These are phyloP conservation scores for Scarus forsteni DNA, from an alignment of 2,797 vertebrate genomes.

Conservation along the genomic window DNA sequence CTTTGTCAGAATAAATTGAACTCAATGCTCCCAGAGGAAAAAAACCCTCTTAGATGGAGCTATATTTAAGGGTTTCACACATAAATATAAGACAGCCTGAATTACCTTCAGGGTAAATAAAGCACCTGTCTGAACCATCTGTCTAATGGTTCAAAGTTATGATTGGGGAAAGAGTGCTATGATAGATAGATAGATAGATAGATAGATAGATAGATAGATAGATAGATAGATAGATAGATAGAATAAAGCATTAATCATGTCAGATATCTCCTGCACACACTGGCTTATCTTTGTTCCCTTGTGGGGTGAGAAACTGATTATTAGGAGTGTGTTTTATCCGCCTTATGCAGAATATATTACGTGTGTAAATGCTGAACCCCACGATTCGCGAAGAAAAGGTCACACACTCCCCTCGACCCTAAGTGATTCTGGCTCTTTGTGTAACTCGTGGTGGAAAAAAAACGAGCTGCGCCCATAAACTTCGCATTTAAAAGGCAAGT, in stretches of 20 bases:
- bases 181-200: conserved; percentile 36
- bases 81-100: no score
- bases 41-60: background rate
- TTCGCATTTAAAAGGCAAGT: conserved; percentile 91
- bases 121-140: background rate
- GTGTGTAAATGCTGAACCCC: conserved; percentile 90
- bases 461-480: conserved; percentile 87
- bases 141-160: background rate
- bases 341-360: conserved; percentile 88
- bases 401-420: conserved; percentile 90
- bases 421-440: conserved; percentile 87
- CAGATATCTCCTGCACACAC: conserved; percentile 64
- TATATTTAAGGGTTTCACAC: no score
- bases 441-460: conserved; percentile 80
- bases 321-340: conserved; percentile 82
- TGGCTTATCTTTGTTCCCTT: conserved; percentile 78
- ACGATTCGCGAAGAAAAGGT: conserved; percentile 86
- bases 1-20: conserved; percentile 11
- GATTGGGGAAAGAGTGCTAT: conserved; percentile 1
- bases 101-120: no score
- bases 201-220: conserved; percentile 38
- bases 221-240: conserved; percentile 23
- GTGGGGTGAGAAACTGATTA: conserved; percentile 75
- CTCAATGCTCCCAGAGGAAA: background rate
- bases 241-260: conserved; percentile 63